These are phyloP conservation scores for Willisornis vidua DNA, from an alignment of 2,113 vertebrate species.

Conservation along the genomic window DNA sequence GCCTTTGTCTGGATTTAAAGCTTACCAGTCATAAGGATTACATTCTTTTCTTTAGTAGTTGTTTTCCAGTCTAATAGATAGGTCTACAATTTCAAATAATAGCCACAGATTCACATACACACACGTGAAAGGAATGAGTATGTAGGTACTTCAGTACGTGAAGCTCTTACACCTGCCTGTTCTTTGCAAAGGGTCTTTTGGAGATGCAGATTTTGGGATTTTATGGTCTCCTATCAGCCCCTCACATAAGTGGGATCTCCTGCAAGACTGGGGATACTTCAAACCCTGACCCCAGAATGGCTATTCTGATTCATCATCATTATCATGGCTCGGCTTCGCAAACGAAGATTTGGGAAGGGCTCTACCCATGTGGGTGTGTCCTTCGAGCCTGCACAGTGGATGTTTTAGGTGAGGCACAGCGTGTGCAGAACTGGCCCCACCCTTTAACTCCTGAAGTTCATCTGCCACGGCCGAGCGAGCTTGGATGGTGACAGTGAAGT, in stretches of 20 bases:
- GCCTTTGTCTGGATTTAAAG: background rate
- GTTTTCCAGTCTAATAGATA: background rate
- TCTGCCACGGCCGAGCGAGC: too few relatives aligned
- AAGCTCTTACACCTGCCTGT: background rate
- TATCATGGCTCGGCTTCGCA: too few relatives aligned
- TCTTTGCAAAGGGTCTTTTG: background rate
- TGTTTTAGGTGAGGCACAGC: too few relatives aligned
- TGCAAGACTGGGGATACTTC: background rate
- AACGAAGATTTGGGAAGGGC: too few relatives aligned
- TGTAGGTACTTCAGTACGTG: background rate
- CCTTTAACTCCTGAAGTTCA: too few relatives aligned
- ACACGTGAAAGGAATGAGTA: background rate
- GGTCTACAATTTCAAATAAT: background rate
- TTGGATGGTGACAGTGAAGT: too few relatives aligned
- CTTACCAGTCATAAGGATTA: background rate
- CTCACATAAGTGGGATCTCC: background rate
- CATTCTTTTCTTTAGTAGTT: background rate
- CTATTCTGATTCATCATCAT: background rate
- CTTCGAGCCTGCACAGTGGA: too few relatives aligned
- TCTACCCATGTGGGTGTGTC: too few relatives aligned
- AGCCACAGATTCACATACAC: background rate
- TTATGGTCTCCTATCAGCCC: background rate
- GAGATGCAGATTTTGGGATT: background rate
- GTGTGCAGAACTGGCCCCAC: too few relatives aligned
- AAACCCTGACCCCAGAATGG: background rate